A percentile compares a stretch with the other conserved stretches of the same genome.
Evolutionary conservation across 2,113 vertebrate genomes (phyloP).

Genomic region (Solea solea): DNA sequence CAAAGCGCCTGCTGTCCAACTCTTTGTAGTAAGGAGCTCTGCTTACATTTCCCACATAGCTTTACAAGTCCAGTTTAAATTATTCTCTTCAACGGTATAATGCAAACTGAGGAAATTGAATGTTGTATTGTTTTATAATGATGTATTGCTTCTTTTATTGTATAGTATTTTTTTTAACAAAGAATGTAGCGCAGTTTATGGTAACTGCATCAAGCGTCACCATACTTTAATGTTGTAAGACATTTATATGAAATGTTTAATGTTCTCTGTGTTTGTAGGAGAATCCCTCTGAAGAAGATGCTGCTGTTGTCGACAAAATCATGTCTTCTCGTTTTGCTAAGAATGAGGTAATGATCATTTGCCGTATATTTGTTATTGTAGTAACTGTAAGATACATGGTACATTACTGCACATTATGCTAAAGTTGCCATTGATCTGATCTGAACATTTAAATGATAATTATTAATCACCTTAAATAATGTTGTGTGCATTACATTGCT

Average conservation of each 20-base stretch:
- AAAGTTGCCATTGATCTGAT: neutral
- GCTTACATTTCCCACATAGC: neutral
- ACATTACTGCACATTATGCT: neutral
- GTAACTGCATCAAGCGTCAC: neutral
- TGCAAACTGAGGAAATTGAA: no score
- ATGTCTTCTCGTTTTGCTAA: constrained; percentile 91
- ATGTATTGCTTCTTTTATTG: no score
- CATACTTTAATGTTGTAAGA: neutral
- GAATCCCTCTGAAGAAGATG: constrained; percentile 98
- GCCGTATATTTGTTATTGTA: neutral
- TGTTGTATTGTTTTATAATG: no score
- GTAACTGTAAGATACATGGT: neutral
- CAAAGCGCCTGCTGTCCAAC: constrained; percentile 88
- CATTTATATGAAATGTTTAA: constrained; percentile 8
- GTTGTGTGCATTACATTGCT: neutral
- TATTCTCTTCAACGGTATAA: neutral
- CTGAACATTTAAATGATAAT: neutral
- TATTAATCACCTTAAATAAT: neutral
- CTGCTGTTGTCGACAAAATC: constrained; percentile 98
- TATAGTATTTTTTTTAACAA: no score
- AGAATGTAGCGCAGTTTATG: no score
- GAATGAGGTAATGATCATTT: constrained; percentile 89
- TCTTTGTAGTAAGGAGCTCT: constrained; percentile 91
- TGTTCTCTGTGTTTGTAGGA: constrained; percentile 81
- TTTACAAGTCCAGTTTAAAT: neutral